phyloP scores from a whole-genome alignment of 2,797 vertebrate genomes.

The Loriculus beryllinus region DNA sequence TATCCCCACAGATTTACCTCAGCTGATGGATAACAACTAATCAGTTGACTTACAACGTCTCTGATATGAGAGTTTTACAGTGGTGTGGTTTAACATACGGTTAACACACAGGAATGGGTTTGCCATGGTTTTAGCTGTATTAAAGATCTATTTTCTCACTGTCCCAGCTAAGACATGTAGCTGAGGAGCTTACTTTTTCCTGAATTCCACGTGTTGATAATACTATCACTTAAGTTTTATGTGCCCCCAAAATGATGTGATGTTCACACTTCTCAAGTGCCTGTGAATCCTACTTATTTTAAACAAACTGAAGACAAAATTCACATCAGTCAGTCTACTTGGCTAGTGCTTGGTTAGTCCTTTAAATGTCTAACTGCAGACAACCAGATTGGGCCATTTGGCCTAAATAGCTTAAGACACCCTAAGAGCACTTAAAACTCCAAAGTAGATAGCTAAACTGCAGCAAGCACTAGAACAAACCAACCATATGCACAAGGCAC shows the following conservation, averaged over 20 bases:
- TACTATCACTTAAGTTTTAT: not conserved
- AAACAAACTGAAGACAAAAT: not conserved
- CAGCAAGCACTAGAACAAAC: not conserved
- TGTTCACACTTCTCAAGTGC: not conserved
- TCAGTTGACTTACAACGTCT: not conserved
- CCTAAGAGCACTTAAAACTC: not conserved
- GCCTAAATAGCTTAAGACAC: not conserved
- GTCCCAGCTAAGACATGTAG: not conserved
- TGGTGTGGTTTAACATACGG: rapidly evolving
- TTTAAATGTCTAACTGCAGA: not conserved
- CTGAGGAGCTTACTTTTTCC: not conserved
- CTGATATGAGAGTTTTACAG: not conserved
- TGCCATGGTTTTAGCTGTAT: not conserved
- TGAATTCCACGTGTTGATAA: not conserved
- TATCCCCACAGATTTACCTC: not conserved
- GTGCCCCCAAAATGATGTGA: not conserved
- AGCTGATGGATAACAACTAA: not conserved
- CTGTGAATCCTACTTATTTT: not conserved
- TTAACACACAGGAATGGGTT: not conserved
- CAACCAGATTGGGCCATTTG: not conserved
- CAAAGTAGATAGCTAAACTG: not conserved
- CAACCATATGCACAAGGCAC: not conserved
- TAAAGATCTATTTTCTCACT: not conserved
- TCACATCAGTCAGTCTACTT: not conserved
- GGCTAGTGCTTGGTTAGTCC: not conserved